Base-by-base conservation (phyloP, 2,888 invertebrate species). In the Pandemis cinnamomeana region DNA sequence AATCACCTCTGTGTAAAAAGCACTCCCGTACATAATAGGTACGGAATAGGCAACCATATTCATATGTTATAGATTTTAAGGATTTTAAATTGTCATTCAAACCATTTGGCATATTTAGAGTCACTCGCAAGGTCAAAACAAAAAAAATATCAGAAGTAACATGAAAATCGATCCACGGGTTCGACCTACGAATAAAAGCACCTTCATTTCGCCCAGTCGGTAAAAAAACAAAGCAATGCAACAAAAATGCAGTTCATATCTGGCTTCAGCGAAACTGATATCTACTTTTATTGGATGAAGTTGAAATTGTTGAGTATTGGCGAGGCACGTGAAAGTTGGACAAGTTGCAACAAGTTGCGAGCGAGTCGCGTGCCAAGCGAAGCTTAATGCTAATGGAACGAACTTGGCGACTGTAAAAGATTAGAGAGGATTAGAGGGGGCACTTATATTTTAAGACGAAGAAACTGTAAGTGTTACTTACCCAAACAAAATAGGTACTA, bases 341-440 rank as follows among this genome's bases (percentile, higher is more conserved):
- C 76, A 83, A 86, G 84, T 86, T 84, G 88, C 88, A 88, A 88
- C 88, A 88, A 88, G 88, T 88, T 87, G 86, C 72, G 83, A 82
- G 81, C 80, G 75, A 77, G 78, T 80, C 80, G 81, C 79, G 74
- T 75, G 81, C 81, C 70, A 72, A 53, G 79, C 77, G 78, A 73
- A 82, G 82, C 84, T 84, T 85, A 84, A 86, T 85, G 85, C 82
- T 88, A 88, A 88, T 77, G 76, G 70, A 68, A 66, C 46, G n/a
- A 76, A 76, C 75, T 78, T 76, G 46, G 67, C 11, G 55, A 55
- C 71, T 62, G 60, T 46, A n/a, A 15, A 69, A 69, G 60, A 73
- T 73, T 73, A 69, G 4, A 66, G 42, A 60, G 64, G 60, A 69
- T 70, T 70, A 73, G 69, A 73, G 15, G 51, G 7, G 60, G 53